Percentiles rank a stretch among this genome's conserved stretches.
Conservation (phyloP, 1,140 invertebrate genomes). For the Nylanderia fulva region DNA sequence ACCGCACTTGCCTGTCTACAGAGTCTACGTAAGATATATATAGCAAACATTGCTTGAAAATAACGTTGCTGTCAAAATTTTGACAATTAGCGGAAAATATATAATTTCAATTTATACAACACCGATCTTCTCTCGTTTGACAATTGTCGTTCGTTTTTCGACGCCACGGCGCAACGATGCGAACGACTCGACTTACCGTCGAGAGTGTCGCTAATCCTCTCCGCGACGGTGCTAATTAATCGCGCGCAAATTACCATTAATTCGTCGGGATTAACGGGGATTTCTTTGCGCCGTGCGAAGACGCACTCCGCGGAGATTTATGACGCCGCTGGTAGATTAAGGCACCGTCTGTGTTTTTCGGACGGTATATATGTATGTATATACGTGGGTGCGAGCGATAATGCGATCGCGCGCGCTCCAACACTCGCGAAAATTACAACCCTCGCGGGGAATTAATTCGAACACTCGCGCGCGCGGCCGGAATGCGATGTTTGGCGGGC, state of each 20-base stretch:
- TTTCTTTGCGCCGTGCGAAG: conserved; percentile 43
- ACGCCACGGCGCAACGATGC: background rate
- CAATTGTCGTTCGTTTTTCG: conserved; percentile 31
- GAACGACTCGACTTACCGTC: conserved; percentile 53
- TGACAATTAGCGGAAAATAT: background rate
- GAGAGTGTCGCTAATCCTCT: conserved; percentile 46
- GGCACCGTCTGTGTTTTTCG: conserved; percentile 50
- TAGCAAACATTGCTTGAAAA: conserved; percentile 20
- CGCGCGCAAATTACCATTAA: conserved; percentile 64
- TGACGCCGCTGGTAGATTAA: conserved; percentile 53
- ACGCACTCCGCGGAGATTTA: conserved; percentile 47
- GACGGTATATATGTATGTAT: too few species aligned
- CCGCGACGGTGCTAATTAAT: conserved; percentile 61
- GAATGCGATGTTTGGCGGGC: conserved; percentile 17
- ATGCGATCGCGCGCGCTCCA: conserved; percentile 37
- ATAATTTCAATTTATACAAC: conserved; percentile 19
- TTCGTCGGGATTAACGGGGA: conserved; percentile 52
- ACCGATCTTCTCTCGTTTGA: background rate
- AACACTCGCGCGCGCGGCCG: conserved; percentile 32
- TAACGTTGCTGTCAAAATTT: background rate
- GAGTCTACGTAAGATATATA: background rate
- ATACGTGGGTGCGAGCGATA: conserved; percentile 33
- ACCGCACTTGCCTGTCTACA: background rate
- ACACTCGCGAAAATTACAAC: conserved; percentile 52
- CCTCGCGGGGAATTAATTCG: conserved; percentile 59